Evolutionary conservation across 2,888 invertebrate genomes (phyloP).

Genomic region (Epicampocera succincta): DNA sequence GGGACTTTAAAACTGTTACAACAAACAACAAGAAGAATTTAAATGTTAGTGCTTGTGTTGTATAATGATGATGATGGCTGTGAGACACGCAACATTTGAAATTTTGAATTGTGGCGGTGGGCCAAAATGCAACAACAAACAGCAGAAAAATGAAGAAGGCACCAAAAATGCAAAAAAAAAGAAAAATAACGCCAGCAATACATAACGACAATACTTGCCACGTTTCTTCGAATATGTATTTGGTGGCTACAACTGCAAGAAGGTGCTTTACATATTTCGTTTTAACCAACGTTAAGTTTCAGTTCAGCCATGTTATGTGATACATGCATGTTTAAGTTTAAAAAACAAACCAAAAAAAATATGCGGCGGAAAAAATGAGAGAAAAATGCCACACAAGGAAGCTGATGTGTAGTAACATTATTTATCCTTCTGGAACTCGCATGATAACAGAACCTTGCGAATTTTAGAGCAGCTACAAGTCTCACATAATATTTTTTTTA

Average conservation of each 20-base stretch:
- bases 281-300: slow-evolving; percentile 50
- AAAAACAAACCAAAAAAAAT: slow-evolving; percentile 38
- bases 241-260: slow-evolving; percentile 38
- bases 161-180: slow-evolving; percentile 29
- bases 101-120: slow-evolving; percentile 73
- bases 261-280: slow-evolving; percentile 65
- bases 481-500: too few species aligned
- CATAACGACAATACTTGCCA: slow-evolving; percentile 22
- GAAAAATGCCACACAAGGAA: slow-evolving; percentile 70
- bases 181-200: slow-evolving; percentile 51
- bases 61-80: slow-evolving; percentile 75
- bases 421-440: slow-evolving; percentile 59
- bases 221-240: slow-evolving; percentile 24
- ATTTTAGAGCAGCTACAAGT: slow-evolving; percentile 17
- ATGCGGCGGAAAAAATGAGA: slow-evolving; percentile 7
- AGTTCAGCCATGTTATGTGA: slow-evolving; percentile 64
- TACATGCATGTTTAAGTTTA: slow-evolving; percentile 61
- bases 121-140: slow-evolving; percentile 52
- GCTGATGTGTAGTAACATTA: slow-evolving; percentile 61
- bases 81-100: slow-evolving; percentile 81
- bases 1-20: slow-evolving; percentile 47
- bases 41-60: slow-evolving; percentile 35
- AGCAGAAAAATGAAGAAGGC: slow-evolving; percentile 25
- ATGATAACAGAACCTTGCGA: slow-evolving; percentile 34
- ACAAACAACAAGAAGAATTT: slow-evolving; percentile 48